Evolutionary conservation across 1,140 invertebrate species (phyloP), one percentile per base, ranked within the genome.

Genomic region (Saccostrea cuccullata): DNA sequence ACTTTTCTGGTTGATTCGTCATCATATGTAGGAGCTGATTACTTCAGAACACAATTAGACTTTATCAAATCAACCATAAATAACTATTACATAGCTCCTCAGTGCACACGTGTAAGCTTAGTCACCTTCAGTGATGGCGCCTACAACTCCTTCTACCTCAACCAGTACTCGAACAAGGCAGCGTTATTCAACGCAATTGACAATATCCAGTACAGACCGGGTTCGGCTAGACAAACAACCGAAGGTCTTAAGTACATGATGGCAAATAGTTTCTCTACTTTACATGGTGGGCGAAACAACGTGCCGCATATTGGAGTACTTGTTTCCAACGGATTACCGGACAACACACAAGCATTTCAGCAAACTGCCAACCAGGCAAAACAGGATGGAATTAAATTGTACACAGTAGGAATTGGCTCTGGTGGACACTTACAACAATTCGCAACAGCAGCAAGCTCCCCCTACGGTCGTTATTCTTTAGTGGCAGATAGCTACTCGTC

Each of bases 1-100:
- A 89, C 92, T 2, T 93, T 93, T 86, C 86, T 93, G 77, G 86
- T 93, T 58, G 93, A 93, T 77, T 91, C 92, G 0, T 93, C 93
- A 13, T 87, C 88, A n/a, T 92, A 92, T 73, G 92, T 93, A n/a
- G 91, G 91, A 30, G 58, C 88, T 9, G 86, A 85, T 60, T 91
- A 93, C 77, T 93, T 93, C 88, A 58, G 89, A 67, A 86, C 89
- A 23, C 88, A 92, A 60, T 85, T 92, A 55, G 88, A 88, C 23
- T 92, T 92, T 84, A 86, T 92, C 55, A 92, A 90, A 86, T 87
- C 86, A 23, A 88, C 91, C 26, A 89, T 91, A n/a, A 86, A 90
- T 82, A 88, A 90, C 82, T 91, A 91, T 60, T 77, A 91, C 84
- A 73, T 92, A 47, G 82, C 86, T 9, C 86, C 87, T 15, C 64